Evolutionary conservation across 2,888 invertebrate genomes (phyloP).

Genomic region (Dione juno): DNA sequence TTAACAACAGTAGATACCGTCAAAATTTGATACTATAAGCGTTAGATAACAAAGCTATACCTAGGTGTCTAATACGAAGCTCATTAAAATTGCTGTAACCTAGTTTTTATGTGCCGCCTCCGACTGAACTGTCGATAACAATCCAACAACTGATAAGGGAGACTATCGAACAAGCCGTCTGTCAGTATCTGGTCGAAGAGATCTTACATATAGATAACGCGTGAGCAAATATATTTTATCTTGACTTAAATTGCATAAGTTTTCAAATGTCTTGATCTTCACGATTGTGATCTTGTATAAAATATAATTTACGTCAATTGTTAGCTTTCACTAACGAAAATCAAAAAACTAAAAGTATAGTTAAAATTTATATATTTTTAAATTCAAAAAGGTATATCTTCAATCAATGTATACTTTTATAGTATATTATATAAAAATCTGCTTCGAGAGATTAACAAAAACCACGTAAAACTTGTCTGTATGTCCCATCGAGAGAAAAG

Average conservation of each 20-base stretch:
- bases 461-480: too few species aligned
- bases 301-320: neutral
- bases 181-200: too few species aligned
- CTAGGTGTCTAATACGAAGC: neutral
- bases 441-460: too few species aligned
- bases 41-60: neutral
- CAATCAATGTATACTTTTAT: too few species aligned
- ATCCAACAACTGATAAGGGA: constrained; percentile 7
- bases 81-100: constrained; percentile 5
- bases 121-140: constrained; percentile 3
- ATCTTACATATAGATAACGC: neutral
- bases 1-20: too few species aligned
- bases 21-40: too few species aligned
- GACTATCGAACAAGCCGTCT: neutral
- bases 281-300: neutral
- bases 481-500: too few species aligned
- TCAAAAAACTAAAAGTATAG: too few species aligned
- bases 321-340: too few species aligned
- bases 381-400: too few species aligned
- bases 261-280: neutral
- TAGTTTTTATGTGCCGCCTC: neutral
- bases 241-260: neutral
- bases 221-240: neutral
- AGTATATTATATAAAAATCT: too few species aligned
- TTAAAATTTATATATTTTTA: too few species aligned